Percentiles rank a stretch among this genome's conserved stretches.
Evolutionary conservation across 2,797 vertebrate genomes (phyloP).

Genomic region (Rhinogobio ventralis): DNA sequence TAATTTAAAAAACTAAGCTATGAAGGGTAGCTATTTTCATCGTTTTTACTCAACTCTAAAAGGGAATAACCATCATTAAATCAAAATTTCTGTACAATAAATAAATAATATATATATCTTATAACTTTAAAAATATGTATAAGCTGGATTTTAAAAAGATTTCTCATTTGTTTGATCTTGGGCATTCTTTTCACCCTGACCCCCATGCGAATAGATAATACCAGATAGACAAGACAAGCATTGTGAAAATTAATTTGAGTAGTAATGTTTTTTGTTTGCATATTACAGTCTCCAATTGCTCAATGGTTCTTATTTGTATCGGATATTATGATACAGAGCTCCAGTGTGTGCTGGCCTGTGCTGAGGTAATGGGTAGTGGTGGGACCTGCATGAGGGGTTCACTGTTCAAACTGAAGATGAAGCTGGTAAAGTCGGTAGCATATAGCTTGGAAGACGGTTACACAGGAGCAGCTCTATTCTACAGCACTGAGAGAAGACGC

Average conservation of each 20-base stretch:
- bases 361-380: slow-evolving; percentile 56
- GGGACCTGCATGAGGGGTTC: slow-evolving; percentile 55
- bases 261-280: not conserved
- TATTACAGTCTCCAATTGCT: not conserved
- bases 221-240: not conserved
- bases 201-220: not conserved
- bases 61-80: not conserved
- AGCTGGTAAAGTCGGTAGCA: slow-evolving; percentile 54
- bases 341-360: slow-evolving; percentile 47
- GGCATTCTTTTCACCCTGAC: not conserved
- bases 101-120: no score
- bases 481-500: slow-evolving; percentile 54
- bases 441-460: slow-evolving; percentile 56
- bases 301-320: slow-evolving; percentile 35
- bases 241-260: not conserved
- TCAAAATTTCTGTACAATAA: no score
- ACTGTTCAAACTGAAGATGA: slow-evolving; percentile 61
- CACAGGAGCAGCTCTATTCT: slow-evolving; percentile 54
- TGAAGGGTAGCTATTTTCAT: not conserved
- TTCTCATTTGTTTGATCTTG: not conserved
- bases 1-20: not conserved
- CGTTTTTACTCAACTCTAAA: not conserved
- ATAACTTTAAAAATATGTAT: no score
- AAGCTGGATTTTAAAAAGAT: not conserved
- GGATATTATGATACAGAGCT: slow-evolving; percentile 41